These are phyloP conservation scores for Scomber colias DNA, from an alignment of 2,113 vertebrate genomes.

Conservation along the genomic window DNA sequence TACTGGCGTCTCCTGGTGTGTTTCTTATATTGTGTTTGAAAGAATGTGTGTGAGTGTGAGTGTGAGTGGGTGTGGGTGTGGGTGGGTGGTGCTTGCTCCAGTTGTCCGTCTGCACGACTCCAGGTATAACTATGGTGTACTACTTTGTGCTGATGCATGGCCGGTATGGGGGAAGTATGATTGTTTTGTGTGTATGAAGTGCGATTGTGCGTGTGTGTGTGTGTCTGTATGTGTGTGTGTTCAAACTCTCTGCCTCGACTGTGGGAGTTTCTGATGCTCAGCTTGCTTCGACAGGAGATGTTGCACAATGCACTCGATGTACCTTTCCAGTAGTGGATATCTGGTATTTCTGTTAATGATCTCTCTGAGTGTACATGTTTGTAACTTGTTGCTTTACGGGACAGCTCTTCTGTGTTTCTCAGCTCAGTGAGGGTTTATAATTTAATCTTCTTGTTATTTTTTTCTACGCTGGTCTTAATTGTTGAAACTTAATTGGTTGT, in stretches of 20 bases:
- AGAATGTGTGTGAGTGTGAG: constrained; percentile 32
- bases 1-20: constrained; percentile 31
- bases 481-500: constrained; percentile 57
- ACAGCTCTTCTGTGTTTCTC: constrained; percentile 64
- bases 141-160: constrained; percentile 89
- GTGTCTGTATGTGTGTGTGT: constrained; percentile 34
- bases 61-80: constrained; percentile 49
- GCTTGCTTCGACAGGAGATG: constrained; percentile 79
- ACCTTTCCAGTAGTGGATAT: constrained; percentile 75
- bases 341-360: constrained; percentile 69
- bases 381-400: constrained; percentile 61
- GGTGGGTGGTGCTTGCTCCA: constrained; percentile 73
- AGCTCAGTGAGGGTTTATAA: constrained; percentile 46
- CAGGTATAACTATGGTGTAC: constrained; percentile 79
- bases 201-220: constrained; percentile 15
- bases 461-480: constrained; percentile 62
- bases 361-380: constrained; percentile 67
- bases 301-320: constrained; percentile 81
- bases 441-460: constrained; percentile 1
- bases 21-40: constrained; percentile 43
- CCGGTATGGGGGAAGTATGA: constrained; percentile 66
- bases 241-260: constrained; percentile 50
- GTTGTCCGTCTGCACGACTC: constrained; percentile 83
- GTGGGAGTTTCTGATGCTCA: constrained; percentile 60
- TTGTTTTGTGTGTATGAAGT: constrained; percentile 6